These are phyloP conservation scores for Hyposmocoma kahamanoa DNA, from an alignment of 1,140 invertebrate genomes.

Conservation along the genomic window DNA sequence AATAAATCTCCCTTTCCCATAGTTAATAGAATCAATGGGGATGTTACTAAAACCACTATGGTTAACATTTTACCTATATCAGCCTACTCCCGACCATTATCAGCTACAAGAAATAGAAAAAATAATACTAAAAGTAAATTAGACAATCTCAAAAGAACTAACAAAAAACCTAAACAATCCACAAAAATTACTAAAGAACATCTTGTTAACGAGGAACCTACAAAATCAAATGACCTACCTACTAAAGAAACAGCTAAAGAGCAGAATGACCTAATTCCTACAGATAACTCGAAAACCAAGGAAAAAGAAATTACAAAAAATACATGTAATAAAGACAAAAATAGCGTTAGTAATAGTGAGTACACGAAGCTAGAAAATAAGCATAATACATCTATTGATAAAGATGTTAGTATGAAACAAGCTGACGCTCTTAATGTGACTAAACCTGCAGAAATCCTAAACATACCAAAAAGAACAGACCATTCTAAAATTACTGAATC, in stretches of 20 bases:
- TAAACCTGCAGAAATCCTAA: background rate
- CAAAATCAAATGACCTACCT: too few relatives aligned
- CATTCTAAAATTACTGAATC: constrained; percentile 1
- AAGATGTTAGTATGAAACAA: too few relatives aligned
- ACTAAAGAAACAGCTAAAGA: too few relatives aligned
- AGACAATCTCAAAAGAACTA: constrained; percentile 26
- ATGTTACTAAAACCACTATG: constrained; percentile 76
- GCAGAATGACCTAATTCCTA: too few relatives aligned
- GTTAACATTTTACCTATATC: constrained; percentile 83
- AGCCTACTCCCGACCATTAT: constrained; percentile 73
- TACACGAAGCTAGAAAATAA: too few relatives aligned
- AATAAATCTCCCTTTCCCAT: constrained; percentile 44
- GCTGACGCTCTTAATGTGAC: too few relatives aligned
- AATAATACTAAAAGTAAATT: constrained; percentile 47
- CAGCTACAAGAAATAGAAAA: constrained; percentile 53
- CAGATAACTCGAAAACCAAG: too few relatives aligned
- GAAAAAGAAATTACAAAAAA: too few relatives aligned
- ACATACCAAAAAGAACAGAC: background rate
- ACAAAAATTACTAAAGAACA: constrained; percentile 4
- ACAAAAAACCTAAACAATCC: constrained; percentile 18
- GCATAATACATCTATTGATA: too few relatives aligned
- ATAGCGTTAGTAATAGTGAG: too few relatives aligned
- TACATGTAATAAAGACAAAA: too few relatives aligned
- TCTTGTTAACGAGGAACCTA: too few relatives aligned
- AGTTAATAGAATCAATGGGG: constrained; percentile 46